Evolutionary conservation across 2,113 vertebrate genomes (phyloP).

Genomic region (Naja naja): DNA sequence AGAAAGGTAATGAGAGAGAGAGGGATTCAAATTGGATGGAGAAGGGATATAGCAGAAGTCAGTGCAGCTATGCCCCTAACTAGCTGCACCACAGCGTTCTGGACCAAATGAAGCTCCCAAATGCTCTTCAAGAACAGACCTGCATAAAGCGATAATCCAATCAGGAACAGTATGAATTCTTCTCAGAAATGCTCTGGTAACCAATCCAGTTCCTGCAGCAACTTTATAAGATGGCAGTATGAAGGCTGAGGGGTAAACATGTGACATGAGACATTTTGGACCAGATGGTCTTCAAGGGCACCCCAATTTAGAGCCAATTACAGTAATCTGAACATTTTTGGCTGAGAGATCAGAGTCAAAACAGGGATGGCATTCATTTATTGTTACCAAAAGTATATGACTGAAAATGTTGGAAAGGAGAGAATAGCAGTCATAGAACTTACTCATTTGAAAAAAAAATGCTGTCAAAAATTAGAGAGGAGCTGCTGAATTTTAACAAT

Average conservation of each 20-base stretch:
- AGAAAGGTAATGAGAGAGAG: too few relatives aligned
- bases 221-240: not conserved
- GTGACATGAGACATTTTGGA: not conserved
- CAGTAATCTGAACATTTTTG: not conserved
- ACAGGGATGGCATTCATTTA: not conserved
- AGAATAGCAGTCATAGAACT: not conserved
- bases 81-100: not conserved
- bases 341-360: not conserved
- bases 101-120: not conserved
- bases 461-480: not conserved
- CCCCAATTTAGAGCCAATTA: not conserved
- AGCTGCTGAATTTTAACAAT: not conserved
- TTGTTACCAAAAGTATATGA: not conserved
- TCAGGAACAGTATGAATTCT: not conserved
- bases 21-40: too few relatives aligned
- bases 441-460: not conserved
- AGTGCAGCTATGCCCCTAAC: not conserved
- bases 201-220: not conserved
- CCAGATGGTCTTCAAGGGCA: not conserved
- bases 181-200: not conserved
- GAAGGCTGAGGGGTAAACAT: not conserved
- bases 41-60: too few relatives aligned
- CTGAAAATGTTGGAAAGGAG: not conserved
- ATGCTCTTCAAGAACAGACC: not conserved
- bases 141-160: not conserved